Evolutionary conservation across 2,113 vertebrate genomes (phyloP).

Genomic region (Rhombomys opimus): DNA sequence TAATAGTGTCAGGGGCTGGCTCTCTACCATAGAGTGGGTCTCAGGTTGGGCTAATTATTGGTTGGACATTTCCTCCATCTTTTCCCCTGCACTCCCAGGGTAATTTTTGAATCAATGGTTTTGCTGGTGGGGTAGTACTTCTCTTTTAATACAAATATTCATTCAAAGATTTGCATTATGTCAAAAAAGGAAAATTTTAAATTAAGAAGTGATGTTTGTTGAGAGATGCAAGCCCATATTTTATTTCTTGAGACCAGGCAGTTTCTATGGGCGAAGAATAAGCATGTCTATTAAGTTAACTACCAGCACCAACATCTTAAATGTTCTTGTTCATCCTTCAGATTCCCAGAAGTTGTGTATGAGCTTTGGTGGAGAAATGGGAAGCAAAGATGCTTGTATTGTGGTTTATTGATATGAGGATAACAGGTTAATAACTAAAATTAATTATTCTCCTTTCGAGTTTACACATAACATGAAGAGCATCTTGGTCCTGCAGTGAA

Average conservation of each 20-base stretch:
- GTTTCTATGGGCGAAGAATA: background rate
- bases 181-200: background rate
- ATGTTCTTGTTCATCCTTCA: slow-evolving; percentile 63
- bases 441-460: slow-evolving; percentile 27
- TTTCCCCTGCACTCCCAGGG: too few relatives aligned
- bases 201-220: background rate
- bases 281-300: background rate
- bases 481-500: background rate
- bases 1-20: too few relatives aligned
- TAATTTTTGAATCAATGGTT: too few relatives aligned
- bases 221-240: background rate
- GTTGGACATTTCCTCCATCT: too few relatives aligned
- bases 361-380: slow-evolving; percentile 42
- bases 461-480: slow-evolving; percentile 45
- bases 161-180: slow-evolving; percentile 35
- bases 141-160: slow-evolving; percentile 13
- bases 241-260: background rate
- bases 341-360: slow-evolving; percentile 62
- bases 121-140: background rate
- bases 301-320: background rate
- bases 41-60: too few relatives aligned
- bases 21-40: too few relatives aligned
- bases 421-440: slow-evolving; percentile 71
- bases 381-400: slow-evolving; percentile 54
- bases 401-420: slow-evolving; percentile 64